Conservation (phyloP, 2,888 invertebrate genomes). For the Temnothorax rugatulus region DNA sequence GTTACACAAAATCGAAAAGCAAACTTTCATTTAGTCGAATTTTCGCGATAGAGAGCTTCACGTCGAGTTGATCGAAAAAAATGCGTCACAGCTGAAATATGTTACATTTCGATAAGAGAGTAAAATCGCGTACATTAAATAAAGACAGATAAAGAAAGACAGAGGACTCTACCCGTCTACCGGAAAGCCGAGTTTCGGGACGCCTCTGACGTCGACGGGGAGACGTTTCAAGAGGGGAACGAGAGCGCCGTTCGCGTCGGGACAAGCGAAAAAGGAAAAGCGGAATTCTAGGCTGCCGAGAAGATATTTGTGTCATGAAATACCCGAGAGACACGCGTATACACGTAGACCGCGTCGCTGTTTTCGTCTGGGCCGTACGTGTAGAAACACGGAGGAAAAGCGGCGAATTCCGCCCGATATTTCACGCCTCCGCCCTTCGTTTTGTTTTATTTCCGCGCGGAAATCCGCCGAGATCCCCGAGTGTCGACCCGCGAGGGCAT, state of each 20-base stretch:
- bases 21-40: background rate
- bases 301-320: conserved; percentile 83
- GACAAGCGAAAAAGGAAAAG: conserved; percentile 78
- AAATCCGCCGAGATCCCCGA: conserved; percentile 27
- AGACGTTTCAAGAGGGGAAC: conserved; percentile 62
- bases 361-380: conserved; percentile 70
- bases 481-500: background rate
- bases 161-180: background rate
- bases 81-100: background rate
- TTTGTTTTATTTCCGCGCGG: background rate
- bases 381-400: conserved; percentile 71
- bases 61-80: background rate
- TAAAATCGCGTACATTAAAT: background rate
- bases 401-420: conserved; percentile 65
- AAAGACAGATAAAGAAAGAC: background rate
- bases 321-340: conserved; percentile 71
- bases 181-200: conserved; percentile 44
- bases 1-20: background rate
- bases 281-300: conserved; percentile 79
- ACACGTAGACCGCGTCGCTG: conserved; percentile 58
- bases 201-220: conserved; percentile 58
- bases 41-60: background rate
- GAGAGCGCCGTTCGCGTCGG: conserved; percentile 70
- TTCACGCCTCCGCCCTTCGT: conserved; percentile 46
- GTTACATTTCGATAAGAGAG: background rate